phyloP scores from a whole-genome alignment of 2,797 vertebrate genomes.

The Discoglossus pictus region DNA sequence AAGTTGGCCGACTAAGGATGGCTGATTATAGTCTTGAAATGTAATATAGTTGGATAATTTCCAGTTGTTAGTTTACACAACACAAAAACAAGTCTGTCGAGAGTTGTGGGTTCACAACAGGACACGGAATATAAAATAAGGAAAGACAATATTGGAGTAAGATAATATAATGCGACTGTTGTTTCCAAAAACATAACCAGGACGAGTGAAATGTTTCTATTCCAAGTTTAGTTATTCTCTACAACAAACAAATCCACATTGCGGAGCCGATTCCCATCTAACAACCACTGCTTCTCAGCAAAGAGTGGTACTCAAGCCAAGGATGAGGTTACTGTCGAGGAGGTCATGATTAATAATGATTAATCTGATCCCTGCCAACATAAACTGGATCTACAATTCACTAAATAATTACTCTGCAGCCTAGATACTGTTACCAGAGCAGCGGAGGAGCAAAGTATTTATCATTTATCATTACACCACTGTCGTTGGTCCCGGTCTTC shows the following conservation, averaged over 20 bases:
- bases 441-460: constrained; percentile 52
- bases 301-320: constrained; percentile 61
- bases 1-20: no score
- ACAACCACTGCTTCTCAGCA: constrained; percentile 66
- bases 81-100: no score
- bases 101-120: no score
- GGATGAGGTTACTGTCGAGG: constrained; percentile 68
- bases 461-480: constrained; percentile 58
- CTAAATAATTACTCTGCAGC: constrained; percentile 73
- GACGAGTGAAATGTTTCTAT: no score
- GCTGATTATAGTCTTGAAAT: no score
- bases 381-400: constrained; percentile 62
- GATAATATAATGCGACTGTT: no score
- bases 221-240: no score
- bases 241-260: constrained; percentile 35
- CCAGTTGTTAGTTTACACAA: no score
- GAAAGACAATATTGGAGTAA: no score
- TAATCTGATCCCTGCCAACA: constrained; percentile 69
- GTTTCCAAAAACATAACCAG: no score
- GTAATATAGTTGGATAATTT: no score
- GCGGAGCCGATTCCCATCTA: constrained; percentile 53
- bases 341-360: constrained; percentile 72
- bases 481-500: not conserved
- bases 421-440: constrained; percentile 66
- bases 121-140: no score